Conservation (phyloP, 2,113 vertebrate genomes). For the Panthera leo region DNA sequence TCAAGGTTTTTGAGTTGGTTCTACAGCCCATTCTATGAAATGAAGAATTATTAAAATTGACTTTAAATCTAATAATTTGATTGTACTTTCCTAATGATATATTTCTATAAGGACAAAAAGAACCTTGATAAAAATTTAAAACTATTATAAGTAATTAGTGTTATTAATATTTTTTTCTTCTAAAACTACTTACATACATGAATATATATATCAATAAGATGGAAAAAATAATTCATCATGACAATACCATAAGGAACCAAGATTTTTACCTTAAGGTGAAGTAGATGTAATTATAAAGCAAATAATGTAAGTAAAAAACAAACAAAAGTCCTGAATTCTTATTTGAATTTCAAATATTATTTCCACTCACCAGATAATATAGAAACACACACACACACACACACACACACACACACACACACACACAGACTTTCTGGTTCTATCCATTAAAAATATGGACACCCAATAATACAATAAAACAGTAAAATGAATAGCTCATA, state of each 20-base stretch:
- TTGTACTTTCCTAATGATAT: not conserved
- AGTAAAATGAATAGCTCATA: not conserved
- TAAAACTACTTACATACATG: not conserved
- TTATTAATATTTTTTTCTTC: not conserved
- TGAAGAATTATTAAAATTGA: not conserved
- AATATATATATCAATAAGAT: not conserved
- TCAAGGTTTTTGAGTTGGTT: not conserved
- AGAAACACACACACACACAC: not conserved
- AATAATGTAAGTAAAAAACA: not conserved
- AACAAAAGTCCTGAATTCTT: not conserved
- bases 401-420: too few species aligned
- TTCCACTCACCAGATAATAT: not conserved
- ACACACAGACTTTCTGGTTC: not conserved
- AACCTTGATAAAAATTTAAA: not conserved
- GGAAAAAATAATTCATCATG: not conserved
- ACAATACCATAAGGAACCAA: not conserved
- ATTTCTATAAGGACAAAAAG: not conserved
- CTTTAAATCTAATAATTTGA: not conserved
- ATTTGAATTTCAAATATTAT: not conserved
- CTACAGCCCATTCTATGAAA: not conserved
- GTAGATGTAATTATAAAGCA: not conserved
- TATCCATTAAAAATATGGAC: not conserved
- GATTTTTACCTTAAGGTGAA: not conserved
- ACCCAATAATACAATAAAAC: not conserved
- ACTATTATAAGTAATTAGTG: not conserved